Evolutionary conservation across 1,140 invertebrate genomes (phyloP), one percentile per base, ranked within the genome.

Genomic region (Ostrea denselamellosa): DNA sequence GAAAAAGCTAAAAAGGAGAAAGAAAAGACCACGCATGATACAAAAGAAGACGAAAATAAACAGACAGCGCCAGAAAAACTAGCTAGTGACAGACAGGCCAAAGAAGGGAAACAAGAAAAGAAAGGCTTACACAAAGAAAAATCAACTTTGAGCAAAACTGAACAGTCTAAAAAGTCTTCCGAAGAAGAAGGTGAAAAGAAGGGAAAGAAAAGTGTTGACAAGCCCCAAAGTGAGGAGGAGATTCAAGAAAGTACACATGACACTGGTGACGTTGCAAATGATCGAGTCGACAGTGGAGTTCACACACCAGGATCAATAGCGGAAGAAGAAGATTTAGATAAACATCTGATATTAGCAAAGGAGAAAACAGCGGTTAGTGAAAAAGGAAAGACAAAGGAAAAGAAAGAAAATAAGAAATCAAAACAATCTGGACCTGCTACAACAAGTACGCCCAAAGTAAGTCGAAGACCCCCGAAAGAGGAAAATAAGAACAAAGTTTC

Each of bases 231-330:
- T 62, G 53, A 87, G 54, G 58, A 83, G 17, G 25, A 22, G 10
- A 22, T 44, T 83, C 44, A 58, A 82, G 83, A 84, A 87, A 9
- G 77, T 86, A 34, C 54, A 90, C 22, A 34, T 54, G 83, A 53
- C 22, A 52, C 52, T 54, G 25, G 0, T 22, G 54, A 84, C 14
- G 25, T 10, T 8, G 44, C n/a, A 1, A 54, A 54, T 25, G 83
- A 54, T 54, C 52, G 71, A 54, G 52, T 28, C 25, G 68, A 77
- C 68, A 77, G 68, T 77, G 68, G 68, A 52, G 62, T 85, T 28
- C 34, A 51, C 19, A 34, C 54, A 81, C 51, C 68, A 71, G 85
- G 51, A 68, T 53, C 85, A 8, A 8, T 68, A 71, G 28, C 58
- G n/a, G 65, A 71, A 54, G 85, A 54, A 51, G 71, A 81, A 28